Evolutionary conservation across 2,888 invertebrate genomes (phyloP).

Genomic region (Esperia sulphurella): DNA sequence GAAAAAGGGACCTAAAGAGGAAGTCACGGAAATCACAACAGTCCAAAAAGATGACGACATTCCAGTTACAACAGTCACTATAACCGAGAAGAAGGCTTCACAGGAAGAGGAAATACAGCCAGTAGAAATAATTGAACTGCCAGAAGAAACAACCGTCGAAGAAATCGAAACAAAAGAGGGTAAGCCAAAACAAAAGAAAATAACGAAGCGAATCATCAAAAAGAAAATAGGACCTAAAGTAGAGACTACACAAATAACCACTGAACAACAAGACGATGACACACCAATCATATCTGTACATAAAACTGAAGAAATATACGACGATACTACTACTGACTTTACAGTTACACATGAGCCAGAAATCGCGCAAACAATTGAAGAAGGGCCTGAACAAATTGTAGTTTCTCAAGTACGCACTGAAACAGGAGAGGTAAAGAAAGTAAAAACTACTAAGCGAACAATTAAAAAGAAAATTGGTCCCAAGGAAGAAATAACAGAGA

Average conservation of each 20-base stretch:
- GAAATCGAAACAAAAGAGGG: slow-evolving; percentile 25
- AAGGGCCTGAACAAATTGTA: slow-evolving; percentile 48
- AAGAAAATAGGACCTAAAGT: slow-evolving; percentile 42
- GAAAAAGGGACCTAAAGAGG: slow-evolving; percentile 13
- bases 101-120: slow-evolving; percentile 31
- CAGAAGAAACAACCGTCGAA: slow-evolving; percentile 27
- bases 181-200: slow-evolving; percentile 27
- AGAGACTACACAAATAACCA: slow-evolving; percentile 37
- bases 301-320: slow-evolving; percentile 23
- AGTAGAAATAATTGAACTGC: slow-evolving; percentile 40
- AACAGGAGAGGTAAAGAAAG: slow-evolving; percentile 12
- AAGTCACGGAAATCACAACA: slow-evolving; percentile 20
- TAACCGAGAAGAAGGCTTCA: slow-evolving; percentile 31
- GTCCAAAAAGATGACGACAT: slow-evolving; percentile 53
- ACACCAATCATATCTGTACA: slow-evolving; percentile 33
- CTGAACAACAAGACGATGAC: slow-evolving; percentile 19
- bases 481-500: slow-evolving; percentile 34
- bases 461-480: slow-evolving; percentile 28
- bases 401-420: slow-evolving; percentile 34
- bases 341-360: slow-evolving; percentile 5
- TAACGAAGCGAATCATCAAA: slow-evolving; percentile 32
- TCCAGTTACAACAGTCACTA: slow-evolving; percentile 50
- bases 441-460: slow-evolving; percentile 20
- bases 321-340: slow-evolving; percentile 26
- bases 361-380: slow-evolving; percentile 28